These are phyloP conservation scores for Merodon equestris DNA, from an alignment of 2,888 invertebrate genomes.

Conservation along the genomic window DNA sequence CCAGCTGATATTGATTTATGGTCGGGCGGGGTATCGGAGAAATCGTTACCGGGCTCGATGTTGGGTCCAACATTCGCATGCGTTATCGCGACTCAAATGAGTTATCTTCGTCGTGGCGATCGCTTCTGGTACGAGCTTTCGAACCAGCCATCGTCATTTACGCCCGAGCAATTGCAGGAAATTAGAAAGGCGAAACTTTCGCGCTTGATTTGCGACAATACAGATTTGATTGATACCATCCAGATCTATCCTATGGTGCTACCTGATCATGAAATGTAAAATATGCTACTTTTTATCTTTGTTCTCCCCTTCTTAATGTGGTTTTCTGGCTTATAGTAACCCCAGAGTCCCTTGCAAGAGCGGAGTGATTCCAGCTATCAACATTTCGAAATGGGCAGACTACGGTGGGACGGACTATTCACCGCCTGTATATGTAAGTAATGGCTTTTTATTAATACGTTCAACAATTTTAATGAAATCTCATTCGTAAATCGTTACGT, in stretches of 20 bases:
- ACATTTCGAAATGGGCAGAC: slow-evolving; percentile 94
- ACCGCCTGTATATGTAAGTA: slow-evolving; percentile 84
- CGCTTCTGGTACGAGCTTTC: slow-evolving; percentile 97
- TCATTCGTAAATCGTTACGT: no score
- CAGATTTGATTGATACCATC: slow-evolving; percentile 93
- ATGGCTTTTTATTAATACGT: no score
- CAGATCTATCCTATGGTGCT: slow-evolving; percentile 95
- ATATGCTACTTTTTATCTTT: background rate
- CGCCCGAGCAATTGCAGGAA: slow-evolving; percentile 90
- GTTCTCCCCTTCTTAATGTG: background rate
- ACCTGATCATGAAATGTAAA: slow-evolving; percentile 95
- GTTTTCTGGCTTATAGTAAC: slow-evolving; percentile 83
- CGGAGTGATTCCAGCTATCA: slow-evolving; percentile 91
- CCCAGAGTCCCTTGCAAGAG: slow-evolving; percentile 95
- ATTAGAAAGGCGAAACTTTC: slow-evolving; percentile 89
- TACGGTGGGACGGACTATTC: slow-evolving; percentile 80
- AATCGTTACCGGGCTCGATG: slow-evolving; percentile 93
- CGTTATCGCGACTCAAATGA: slow-evolving; percentile 95
- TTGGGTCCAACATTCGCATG: slow-evolving; percentile 97
- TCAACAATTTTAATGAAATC: no score
- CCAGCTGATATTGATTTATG: slow-evolving; percentile 96
- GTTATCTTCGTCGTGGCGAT: slow-evolving; percentile 92
- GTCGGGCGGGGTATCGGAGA: slow-evolving; percentile 96
- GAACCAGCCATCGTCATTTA: slow-evolving; percentile 94
- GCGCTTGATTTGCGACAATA: slow-evolving; percentile 93